Evolutionary conservation across 1,140 invertebrate genomes (phyloP), one percentile per base, ranked within the genome.

Genomic region (Chelonus insularis): DNA sequence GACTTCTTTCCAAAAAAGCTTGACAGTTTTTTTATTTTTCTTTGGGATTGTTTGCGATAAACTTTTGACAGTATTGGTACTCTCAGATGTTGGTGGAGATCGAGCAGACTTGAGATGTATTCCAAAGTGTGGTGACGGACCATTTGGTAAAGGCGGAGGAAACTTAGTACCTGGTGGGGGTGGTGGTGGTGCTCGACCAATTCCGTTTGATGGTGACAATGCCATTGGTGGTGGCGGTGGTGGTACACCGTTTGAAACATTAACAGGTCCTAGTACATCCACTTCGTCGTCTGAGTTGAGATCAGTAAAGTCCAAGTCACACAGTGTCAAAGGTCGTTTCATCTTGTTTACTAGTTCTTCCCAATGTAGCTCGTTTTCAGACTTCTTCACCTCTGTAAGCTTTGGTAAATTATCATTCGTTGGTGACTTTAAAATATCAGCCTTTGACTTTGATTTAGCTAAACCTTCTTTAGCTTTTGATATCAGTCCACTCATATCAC

Each of bases 1-100:
- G 4, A 95, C 89, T 82, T 98, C 95, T 75, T 93, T 93, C 97
- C 97, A 99, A 78, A 99, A 99, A n/a, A 99, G 82, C 83, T 98
- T 98, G 3, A 99, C 91, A n/a, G 97, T 98, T 79, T 98, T 98
- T 77, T 97, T 98, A 69, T 88, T 95, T 76, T 97, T 97, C 72
- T 91, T 91, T 4, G 58, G 66, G 77, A 72, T 64, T 83, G 80
- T 73, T 83, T 72, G 70, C 59, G 32, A 56, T 58, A 52, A 60
- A 14, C 50, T 75, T 63, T 61, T 66, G 63, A 16, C 48, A n/a
- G 51, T 21, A 16, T 20, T 58, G 7, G 29, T 54, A 29, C 56
- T 54, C 39, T 75, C 72, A 9, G 52, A 51, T 25, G 51, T 39
- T 36, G 60, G 51, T 47, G 64, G 51, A 1, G 67, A 60, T 54